phyloP scores from a whole-genome alignment of 2,888 invertebrate species.

The Argyresthia goedartella region DNA sequence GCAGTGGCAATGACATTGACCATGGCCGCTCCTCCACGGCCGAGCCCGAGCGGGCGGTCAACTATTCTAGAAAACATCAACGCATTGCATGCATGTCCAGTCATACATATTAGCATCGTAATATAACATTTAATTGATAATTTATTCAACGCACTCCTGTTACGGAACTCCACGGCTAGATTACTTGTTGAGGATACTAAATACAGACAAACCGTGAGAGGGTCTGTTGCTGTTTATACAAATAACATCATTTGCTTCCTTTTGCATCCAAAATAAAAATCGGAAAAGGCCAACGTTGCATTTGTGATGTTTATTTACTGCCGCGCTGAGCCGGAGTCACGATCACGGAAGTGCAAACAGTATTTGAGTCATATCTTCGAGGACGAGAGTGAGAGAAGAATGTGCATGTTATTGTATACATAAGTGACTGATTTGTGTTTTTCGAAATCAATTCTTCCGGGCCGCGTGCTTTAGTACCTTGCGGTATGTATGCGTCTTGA shows the following conservation, averaged over 20 bases:
- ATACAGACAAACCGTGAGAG: constrained; percentile 40
- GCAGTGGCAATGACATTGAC: constrained; percentile 44
- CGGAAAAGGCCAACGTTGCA: constrained; percentile 25
- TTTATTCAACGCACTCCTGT: constrained; percentile 37
- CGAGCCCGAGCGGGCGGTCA: constrained; percentile 10
- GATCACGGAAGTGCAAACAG: constrained; percentile 40
- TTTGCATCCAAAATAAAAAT: constrained; percentile 37
- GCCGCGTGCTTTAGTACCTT: not conserved
- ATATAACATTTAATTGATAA: constrained; percentile 37
- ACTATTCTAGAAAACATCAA: constrained; percentile 22
- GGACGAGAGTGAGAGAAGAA: constrained; percentile 16
- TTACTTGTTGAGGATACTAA: constrained; percentile 32
- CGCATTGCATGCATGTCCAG: constrained; percentile 5
- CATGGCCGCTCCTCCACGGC: constrained; percentile 22
- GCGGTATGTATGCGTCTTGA: too few species aligned
- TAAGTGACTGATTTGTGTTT: not conserved
- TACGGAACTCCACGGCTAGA: constrained; percentile 22
- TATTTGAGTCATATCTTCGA: constrained; percentile 40
- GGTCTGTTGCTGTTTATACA: constrained; percentile 39
- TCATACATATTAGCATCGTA: constrained; percentile 24
- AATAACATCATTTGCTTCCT: constrained; percentile 49
- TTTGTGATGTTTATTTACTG: constrained; percentile 30
- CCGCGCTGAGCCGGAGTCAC: constrained; percentile 34
- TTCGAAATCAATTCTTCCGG: not conserved
- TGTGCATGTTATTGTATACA: not conserved